Base-by-base conservation (phyloP, 1,140 invertebrate genomes). In the Drosophila bifasciata region DNA sequence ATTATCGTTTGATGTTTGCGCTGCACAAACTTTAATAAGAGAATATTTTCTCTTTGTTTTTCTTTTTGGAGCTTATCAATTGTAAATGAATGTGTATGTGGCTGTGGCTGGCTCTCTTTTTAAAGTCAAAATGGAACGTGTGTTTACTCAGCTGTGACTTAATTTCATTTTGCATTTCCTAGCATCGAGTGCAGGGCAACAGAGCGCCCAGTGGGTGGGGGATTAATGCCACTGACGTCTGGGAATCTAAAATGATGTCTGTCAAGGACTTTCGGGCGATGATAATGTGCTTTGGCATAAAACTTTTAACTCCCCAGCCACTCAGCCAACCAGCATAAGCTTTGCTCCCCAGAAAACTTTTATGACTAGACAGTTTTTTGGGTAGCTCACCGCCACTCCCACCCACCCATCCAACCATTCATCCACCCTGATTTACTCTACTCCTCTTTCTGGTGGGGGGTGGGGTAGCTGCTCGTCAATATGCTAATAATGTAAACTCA, bases 301-400 rank as follows among this genome's bases (percentile, higher is more conserved):
- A 76, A 79, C 76, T 81, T 88, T 75, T 32, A n/a, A 52, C 48
- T 55, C 49, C 50, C 50, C 44, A 36, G 11, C 11, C 44, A 39
- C 39, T 43, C 17, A 49, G 13, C 13, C 55, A 46, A 19, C 46
- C 57, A 59, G 17, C 57, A 55, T 56, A 71, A 76, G 68, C 73
- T 58, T 57, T 59, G 40, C 53, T 11, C 32, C 45, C 49, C 59
- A 86, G 88, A 59, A 86, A 86, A 86, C 28, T 86, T 86, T 78
- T 81, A 88, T 81, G 77, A 86, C 83, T 81, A 86, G 77, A 88
- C 81, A 76, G 59, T 85, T 85, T 79, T 79, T 72, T 21, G 62
- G 60, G 73, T 53, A 55, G 50, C n/a, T 25, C 21, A 5, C 39
- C 21, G 8, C 17, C 28, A 5, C 5, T 8, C 49, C 7, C 13